Evolutionary conservation across 2,797 vertebrate genomes (phyloP).

Genomic region (Pampus argenteus): DNA sequence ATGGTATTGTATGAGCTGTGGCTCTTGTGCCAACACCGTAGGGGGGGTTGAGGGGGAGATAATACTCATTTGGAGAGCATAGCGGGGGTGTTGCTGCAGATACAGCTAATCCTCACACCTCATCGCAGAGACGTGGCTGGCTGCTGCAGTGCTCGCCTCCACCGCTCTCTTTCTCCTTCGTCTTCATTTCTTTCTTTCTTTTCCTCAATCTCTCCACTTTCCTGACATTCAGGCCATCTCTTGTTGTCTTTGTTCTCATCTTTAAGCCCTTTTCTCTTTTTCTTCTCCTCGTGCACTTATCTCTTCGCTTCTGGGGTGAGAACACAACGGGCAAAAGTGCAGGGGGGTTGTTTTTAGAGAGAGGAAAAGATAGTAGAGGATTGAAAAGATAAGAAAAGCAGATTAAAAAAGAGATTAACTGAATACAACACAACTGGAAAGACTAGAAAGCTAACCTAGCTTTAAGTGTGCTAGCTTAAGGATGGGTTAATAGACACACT

Average conservation of each 20-base stretch:
- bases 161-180: neutral
- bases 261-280: neutral
- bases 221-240: slow-evolving; percentile 12
- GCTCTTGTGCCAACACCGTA: slow-evolving; percentile 42
- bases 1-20: slow-evolving; percentile 62
- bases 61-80: slow-evolving; percentile 73
- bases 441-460: neutral
- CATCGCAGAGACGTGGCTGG: slow-evolving; percentile 52
- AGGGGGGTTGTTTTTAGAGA: slow-evolving; percentile 7
- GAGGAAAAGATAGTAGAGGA: slow-evolving; percentile 12
- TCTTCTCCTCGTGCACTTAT: neutral
- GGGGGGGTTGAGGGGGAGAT: slow-evolving; percentile 53
- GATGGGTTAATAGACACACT: slow-evolving; percentile 2
- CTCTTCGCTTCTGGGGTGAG: slow-evolving; percentile 13
- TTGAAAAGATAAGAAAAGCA: slow-evolving; percentile 24
- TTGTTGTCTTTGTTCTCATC: slow-evolving; percentile 24
- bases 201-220: neutral
- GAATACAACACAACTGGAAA: slow-evolving; percentile 11
- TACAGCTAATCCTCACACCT: slow-evolving; percentile 80
- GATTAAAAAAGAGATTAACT: slow-evolving; percentile 8
- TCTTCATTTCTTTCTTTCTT: neutral
- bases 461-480: no score
- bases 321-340: slow-evolving; percentile 10
- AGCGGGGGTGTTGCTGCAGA: slow-evolving; percentile 74
- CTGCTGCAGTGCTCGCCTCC: slow-evolving; percentile 30